A percentile compares a stretch with the other conserved stretches of the same genome.
phyloP scores from a whole-genome alignment of 1,140 invertebrate species.

The Drosophila pseudoananassae region DNA sequence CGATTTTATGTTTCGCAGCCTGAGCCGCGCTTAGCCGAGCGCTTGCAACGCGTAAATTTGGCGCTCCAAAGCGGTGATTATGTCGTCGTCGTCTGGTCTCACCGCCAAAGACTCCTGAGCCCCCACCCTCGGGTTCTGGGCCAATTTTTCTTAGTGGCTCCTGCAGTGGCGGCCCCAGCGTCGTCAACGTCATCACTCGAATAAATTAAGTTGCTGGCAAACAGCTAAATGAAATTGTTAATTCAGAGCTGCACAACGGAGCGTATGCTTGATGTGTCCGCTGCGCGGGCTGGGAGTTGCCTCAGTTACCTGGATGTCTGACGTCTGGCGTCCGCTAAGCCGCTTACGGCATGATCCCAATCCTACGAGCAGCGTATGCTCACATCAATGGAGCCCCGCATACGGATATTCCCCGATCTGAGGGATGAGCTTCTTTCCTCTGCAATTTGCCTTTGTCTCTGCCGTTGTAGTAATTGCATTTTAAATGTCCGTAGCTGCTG shows the following conservation, averaged over 20 bases:
- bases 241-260: conserved; percentile 63
- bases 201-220: conserved; percentile 70
- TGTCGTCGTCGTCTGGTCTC: conserved; percentile 50
- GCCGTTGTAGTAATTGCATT: conserved; percentile 65
- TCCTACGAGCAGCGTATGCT: conserved; percentile 45
- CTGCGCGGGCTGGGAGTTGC: conserved; percentile 3
- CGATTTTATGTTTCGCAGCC: conserved; percentile 39
- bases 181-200: conserved; percentile 52
- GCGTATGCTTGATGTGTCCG: conserved; percentile 72
- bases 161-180: conserved; percentile 38
- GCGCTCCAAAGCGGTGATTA: conserved; percentile 74
- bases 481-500: conserved; percentile 57
- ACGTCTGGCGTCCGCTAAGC: conserved; percentile 56
- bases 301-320: not conserved
- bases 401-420: not conserved
- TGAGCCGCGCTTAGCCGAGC: conserved; percentile 58
- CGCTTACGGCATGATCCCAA: conserved; percentile 68
- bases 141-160: conserved; percentile 44
- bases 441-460: conserved; percentile 14
- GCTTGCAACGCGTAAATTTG: conserved; percentile 62
- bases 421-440: conserved; percentile 1
- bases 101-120: not conserved
- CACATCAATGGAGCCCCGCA: conserved; percentile 28
- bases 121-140: conserved; percentile 28
- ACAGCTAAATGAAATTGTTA: conserved; percentile 76